These are phyloP conservation scores for Montipora cactus DNA, from an alignment of 64 coral and sea anemone species.

Conservation along the genomic window DNA sequence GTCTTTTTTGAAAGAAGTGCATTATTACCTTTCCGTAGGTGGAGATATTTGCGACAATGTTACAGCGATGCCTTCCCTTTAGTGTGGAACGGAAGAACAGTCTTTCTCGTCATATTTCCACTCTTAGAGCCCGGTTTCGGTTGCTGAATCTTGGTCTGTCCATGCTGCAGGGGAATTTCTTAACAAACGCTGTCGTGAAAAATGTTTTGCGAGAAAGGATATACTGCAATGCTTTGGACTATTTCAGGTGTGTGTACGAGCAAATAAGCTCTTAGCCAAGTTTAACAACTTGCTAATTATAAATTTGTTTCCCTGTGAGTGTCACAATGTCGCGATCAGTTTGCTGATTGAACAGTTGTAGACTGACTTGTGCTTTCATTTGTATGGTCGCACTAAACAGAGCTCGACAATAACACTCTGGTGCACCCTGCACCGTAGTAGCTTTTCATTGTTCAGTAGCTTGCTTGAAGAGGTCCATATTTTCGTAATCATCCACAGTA, in stretches of 20 bases:
- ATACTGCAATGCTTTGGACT: slow-evolving; percentile 94
- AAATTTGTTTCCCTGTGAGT: too few relatives aligned
- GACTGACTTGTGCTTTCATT: neutral
- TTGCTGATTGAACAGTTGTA: too few relatives aligned
- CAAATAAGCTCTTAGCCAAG: neutral
- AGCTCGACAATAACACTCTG: too few relatives aligned
- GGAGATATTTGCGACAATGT: slow-evolving; percentile 83
- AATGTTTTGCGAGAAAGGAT: slow-evolving; percentile 96
- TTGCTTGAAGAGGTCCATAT: neutral
- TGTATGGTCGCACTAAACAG: neutral
- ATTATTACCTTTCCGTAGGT: slow-evolving; percentile 39
- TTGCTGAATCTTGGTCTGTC: slow-evolving; percentile 84
- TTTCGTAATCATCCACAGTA: neutral
- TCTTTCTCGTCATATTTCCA: slow-evolving; percentile 88
- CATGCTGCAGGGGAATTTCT: slow-evolving; percentile 88
- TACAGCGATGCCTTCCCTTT: slow-evolving; percentile 87
- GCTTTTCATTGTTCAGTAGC: neutral
- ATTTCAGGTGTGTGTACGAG: slow-evolving; percentile 73
- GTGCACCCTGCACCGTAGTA: too few relatives aligned
- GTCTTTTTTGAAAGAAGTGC: too few relatives aligned
- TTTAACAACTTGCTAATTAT: too few relatives aligned
- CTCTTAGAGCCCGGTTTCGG: slow-evolving; percentile 83
- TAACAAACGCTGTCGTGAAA: slow-evolving; percentile 85
- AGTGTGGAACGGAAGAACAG: slow-evolving; percentile 57
- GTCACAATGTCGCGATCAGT: too few relatives aligned